A percentile compares a stretch with the other conserved stretches of the same genome.
These are phyloP conservation scores for Gymnocheta viridis DNA, from an alignment of 2,888 invertebrate genomes.

Conservation along the genomic window DNA sequence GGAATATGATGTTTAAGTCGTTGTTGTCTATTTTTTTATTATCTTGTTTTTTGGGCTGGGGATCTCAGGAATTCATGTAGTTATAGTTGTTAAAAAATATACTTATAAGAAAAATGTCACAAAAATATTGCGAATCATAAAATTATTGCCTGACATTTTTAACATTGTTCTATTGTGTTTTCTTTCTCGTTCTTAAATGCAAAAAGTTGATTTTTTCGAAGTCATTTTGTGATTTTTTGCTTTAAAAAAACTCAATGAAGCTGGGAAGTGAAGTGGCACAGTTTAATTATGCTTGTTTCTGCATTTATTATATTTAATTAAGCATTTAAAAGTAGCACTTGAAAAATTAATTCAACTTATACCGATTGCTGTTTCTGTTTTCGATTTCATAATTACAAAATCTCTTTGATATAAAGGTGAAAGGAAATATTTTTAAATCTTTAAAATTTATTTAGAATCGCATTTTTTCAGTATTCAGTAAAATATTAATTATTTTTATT, in stretches of 20 bases:
- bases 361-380: too few relatives aligned
- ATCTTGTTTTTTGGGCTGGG: constrained; percentile 13
- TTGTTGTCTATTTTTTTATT: constrained; percentile 15
- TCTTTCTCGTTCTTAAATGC: constrained; percentile 4
- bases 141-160: constrained; percentile 73
- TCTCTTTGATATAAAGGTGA: too few relatives aligned
- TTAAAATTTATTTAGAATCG: too few relatives aligned
- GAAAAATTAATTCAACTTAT: constrained; percentile 7
- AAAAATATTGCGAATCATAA: constrained; percentile 73
- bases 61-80: constrained; percentile 65
- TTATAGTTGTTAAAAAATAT: constrained; percentile 60
- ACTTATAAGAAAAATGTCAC: constrained; percentile 65
- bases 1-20: constrained; percentile 50
- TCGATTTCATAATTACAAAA: too few relatives aligned
- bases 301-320: constrained; percentile 42
- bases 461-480: too few relatives aligned
- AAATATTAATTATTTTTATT: too few relatives aligned
- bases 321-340: constrained; percentile 38
- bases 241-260: neutral
- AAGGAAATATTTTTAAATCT: too few relatives aligned
- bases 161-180: constrained; percentile 71
- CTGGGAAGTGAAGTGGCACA: constrained; percentile 11
- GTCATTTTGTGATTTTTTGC: neutral
- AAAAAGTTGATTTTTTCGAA: neutral
- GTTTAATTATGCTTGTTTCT: constrained; percentile 22